Conservation (phyloP, 1,140 invertebrate genomes). For the Brachystomella parvula region DNA sequence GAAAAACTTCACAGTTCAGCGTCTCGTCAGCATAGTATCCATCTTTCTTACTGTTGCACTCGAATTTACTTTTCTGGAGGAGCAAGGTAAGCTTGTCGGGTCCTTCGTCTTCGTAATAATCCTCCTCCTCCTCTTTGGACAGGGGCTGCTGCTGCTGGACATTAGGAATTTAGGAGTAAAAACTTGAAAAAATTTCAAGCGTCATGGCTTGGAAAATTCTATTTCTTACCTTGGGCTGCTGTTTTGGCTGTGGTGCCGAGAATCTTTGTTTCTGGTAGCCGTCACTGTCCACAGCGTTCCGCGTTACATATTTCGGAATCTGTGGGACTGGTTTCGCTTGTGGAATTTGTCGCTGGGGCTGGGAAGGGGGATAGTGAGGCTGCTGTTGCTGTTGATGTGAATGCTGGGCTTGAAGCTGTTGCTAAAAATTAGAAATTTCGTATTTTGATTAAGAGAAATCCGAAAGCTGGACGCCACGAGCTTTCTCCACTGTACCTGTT, state of each 20-base stretch:
- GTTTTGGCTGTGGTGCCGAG: neutral
- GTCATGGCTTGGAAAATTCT: neutral
- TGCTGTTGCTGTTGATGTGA: neutral
- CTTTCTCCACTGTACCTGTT: neutral
- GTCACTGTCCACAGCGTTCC: neutral
- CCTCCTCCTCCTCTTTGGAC: slow-evolving; percentile 18
- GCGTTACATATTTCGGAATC: neutral
- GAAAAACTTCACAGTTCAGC: slow-evolving; percentile 83
- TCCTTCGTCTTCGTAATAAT: slow-evolving; percentile 26
- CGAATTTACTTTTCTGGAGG: slow-evolving; percentile 30
- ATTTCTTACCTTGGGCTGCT: neutral
- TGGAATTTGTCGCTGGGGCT: neutral
- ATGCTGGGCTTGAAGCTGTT: neutral
- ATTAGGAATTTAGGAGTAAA: neutral
- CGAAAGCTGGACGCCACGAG: neutral
- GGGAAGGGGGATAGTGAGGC: no score
- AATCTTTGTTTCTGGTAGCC: neutral
- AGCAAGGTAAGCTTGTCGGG: slow-evolving; percentile 29
- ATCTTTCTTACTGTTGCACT: slow-evolving; percentile 29
- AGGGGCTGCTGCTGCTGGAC: slow-evolving; percentile 9
- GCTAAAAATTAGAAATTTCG: neutral
- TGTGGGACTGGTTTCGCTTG: neutral
- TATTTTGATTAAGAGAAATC: neutral
- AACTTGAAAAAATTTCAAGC: neutral
- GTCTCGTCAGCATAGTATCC: slow-evolving; percentile 84